Conservation (phyloP, 2,797 vertebrate genomes). For the Acomys russatus region DNA sequence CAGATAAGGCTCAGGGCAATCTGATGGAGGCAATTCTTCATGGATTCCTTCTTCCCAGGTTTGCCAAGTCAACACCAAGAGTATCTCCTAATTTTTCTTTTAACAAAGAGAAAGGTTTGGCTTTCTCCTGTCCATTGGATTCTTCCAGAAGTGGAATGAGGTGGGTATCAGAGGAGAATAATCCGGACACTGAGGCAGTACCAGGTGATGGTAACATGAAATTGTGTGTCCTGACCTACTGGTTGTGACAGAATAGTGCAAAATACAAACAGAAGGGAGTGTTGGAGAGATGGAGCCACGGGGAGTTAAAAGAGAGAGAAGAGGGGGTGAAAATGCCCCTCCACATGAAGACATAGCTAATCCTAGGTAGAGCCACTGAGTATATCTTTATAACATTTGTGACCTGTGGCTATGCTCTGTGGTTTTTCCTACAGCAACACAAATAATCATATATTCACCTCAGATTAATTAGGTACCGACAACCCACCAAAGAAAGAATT, state of each 20-base stretch:
- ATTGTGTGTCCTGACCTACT: background rate
- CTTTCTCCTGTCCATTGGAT: background rate
- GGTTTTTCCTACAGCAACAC: background rate
- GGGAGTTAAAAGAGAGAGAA: background rate
- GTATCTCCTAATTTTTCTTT: background rate
- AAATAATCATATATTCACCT: background rate
- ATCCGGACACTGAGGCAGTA: background rate
- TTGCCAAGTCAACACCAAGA: background rate
- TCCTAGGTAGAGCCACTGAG: background rate
- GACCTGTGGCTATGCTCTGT: background rate
- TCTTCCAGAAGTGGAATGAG: background rate
- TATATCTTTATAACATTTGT: accelerated
- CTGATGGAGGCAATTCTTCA: background rate
- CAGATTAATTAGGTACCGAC: background rate
- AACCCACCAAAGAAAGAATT: background rate
- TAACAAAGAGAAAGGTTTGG: background rate
- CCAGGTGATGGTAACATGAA: background rate
- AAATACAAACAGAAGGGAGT: background rate
- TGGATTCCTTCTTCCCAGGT: background rate
- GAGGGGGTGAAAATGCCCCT: background rate
- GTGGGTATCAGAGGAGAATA: background rate
- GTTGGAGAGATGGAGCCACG: background rate
- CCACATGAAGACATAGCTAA: background rate
- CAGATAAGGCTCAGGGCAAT: background rate
- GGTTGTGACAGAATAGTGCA: background rate